Evolutionary conservation across 2,113 vertebrate genomes (phyloP), one percentile per base, ranked within the genome.

Genomic region (Rafetus swinhoei): DNA sequence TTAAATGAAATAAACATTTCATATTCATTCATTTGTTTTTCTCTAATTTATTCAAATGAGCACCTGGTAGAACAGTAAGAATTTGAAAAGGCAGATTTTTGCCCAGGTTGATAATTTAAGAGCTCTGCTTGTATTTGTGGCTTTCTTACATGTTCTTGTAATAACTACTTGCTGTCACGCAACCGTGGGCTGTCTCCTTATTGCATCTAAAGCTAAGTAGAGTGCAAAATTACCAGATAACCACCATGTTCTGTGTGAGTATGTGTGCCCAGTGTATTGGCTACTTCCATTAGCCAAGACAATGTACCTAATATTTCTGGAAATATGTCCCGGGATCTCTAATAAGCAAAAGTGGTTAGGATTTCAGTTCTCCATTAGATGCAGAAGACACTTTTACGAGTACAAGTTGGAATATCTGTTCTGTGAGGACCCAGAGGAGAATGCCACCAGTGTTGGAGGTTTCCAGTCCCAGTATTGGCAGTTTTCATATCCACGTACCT

Each of bases 1-100:
- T 90, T 94, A 81, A 85, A 92, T 87, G 83, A 96, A 97, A 91
- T 94, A 97, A 94, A 96, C 94, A 94, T 95, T 91, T 96, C 95
- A 96, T 79, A 95, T 94, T 39, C 90, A 96, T 88, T 79, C 81
- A 95, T 93, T 97, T 93, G 89, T 90, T 97, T 94, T n/a, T n/a
- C 89, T 54, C 86, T 82, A 82, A 62, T 88, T 97, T 97, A 95
- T 97, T 95, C 85, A 94, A 86, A 95, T 93, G 95, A 93, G 21
- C 93, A 96, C 95, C 92, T 97, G 92, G 91, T 84, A 95, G 94
- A 92, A 54, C 59, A 83, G 62, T 84, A 91, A 92, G 54, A 92
- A 60, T 85, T 92, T 93, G 87, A 27, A 52, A 93, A 93, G 21
- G 72, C 91, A 94, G 90, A 93, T 86, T 94, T 84, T 87, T 85